Conservation (phyloP, 1,140 invertebrate species). For the Penaeus japonicus region DNA sequence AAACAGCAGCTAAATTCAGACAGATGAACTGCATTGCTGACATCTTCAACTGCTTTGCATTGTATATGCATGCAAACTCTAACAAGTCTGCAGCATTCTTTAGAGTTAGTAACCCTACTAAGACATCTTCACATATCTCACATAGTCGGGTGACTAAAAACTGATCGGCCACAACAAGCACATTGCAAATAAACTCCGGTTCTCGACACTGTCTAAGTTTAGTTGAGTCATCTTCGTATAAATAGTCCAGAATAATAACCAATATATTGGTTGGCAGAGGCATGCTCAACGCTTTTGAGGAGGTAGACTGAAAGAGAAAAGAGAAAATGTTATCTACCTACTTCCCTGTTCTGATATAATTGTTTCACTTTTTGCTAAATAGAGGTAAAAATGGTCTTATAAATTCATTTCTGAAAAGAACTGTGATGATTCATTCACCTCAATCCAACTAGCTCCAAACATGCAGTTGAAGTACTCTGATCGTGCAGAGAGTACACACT, state of each 20-base stretch:
- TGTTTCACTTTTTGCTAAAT: background rate
- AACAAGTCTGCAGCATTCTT: slow-evolving; percentile 76
- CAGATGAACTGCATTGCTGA: slow-evolving; percentile 77
- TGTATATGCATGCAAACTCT: slow-evolving; percentile 74
- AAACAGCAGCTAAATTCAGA: slow-evolving; percentile 73
- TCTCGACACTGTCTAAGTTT: slow-evolving; percentile 65
- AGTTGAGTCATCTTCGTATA: slow-evolving; percentile 37
- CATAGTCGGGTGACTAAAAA: slow-evolving; percentile 73
- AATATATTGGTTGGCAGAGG: slow-evolving; percentile 68
- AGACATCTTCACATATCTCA: slow-evolving; percentile 72
- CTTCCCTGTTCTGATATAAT: background rate
- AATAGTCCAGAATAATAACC: slow-evolving; percentile 66
- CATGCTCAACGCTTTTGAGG: slow-evolving; percentile 26
- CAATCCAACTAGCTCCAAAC: slow-evolving; percentile 76
- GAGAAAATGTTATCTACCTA: background rate
- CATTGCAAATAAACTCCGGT: slow-evolving; percentile 71
- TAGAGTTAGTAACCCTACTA: slow-evolving; percentile 71
- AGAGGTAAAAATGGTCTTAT: background rate
- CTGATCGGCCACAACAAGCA: slow-evolving; percentile 76
- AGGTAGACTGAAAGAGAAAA: slow-evolving; percentile 26
- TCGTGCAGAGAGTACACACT: slow-evolving; percentile 75
- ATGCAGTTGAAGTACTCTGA: slow-evolving; percentile 80
- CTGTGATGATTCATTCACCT: slow-evolving; percentile 65
- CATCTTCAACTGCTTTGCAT: slow-evolving; percentile 73
- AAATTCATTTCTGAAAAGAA: background rate